A percentile compares a stretch with the other conserved stretches of the same genome.
These are phyloP conservation scores for Hetaerina americana DNA, from an alignment of 1,140 invertebrate genomes.

Conservation along the genomic window DNA sequence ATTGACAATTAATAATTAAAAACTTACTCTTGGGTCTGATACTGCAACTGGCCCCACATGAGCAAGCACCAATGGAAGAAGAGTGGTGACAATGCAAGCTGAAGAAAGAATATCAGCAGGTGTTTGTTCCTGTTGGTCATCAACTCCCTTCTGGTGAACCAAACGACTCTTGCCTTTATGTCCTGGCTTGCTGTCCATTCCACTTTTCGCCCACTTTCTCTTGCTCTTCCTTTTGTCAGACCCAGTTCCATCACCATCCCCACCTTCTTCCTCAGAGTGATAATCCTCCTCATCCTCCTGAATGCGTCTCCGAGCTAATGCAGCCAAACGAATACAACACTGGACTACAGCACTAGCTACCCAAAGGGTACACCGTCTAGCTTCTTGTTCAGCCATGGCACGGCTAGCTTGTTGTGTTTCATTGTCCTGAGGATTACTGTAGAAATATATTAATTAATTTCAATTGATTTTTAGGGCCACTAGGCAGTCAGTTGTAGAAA, in stretches of 20 bases:
- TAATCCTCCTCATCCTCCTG: slow-evolving; percentile 32
- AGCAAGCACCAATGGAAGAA: slow-evolving; percentile 64
- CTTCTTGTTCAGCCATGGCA: slow-evolving; percentile 54
- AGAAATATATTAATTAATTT: slow-evolving; percentile 13
- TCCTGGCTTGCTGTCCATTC: no score
- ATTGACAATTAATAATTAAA: background rate
- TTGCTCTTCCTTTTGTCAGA: no score
- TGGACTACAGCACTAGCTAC: slow-evolving; percentile 59
- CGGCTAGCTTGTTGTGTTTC: slow-evolving; percentile 49
- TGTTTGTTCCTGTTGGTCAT: slow-evolving; percentile 25
- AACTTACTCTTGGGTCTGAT: slow-evolving; percentile 61
- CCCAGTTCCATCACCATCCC: background rate
- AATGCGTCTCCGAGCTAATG: slow-evolving; percentile 49
- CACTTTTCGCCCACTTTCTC: background rate
- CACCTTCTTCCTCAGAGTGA: background rate
- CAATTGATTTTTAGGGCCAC: no score
- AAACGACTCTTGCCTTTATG: background rate
- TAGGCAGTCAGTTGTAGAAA: no score
- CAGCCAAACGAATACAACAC: slow-evolving; percentile 55
- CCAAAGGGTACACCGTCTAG: slow-evolving; percentile 53
- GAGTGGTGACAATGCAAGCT: slow-evolving; percentile 53
- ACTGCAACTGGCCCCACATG: slow-evolving; percentile 68
- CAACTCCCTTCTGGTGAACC: background rate
- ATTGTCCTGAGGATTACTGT: slow-evolving; percentile 48
- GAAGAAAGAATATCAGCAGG: slow-evolving; percentile 40